A percentile compares a stretch with the other conserved stretches of the same genome.
Evolutionary conservation across 2,113 vertebrate species (phyloP).

Genomic region (Eulacestoma nigropectus): DNA sequence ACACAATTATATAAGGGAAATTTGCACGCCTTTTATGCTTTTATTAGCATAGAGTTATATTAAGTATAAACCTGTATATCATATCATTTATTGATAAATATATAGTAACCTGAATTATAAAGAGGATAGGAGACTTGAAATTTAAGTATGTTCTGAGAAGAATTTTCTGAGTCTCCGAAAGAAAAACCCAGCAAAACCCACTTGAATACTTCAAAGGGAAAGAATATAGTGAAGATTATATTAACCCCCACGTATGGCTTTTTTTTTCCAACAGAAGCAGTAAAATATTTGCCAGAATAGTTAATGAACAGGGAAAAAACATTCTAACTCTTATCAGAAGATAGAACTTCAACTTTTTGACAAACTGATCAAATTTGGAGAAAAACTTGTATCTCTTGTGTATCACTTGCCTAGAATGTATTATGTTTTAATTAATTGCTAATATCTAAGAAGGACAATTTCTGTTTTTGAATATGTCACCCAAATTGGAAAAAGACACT

Average conservation of each 20-base stretch:
- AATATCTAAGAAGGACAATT: not conserved
- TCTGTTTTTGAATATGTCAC: not conserved
- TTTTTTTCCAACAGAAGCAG: not conserved
- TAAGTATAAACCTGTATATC: not conserved
- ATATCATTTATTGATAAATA: not conserved
- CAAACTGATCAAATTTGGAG: not conserved
- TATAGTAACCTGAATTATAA: not conserved
- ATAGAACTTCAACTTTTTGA: not conserved
- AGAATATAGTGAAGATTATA: not conserved
- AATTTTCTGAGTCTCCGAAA: not conserved
- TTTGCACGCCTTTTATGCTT: not conserved
- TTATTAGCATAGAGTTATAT: not conserved
- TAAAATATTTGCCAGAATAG: not conserved
- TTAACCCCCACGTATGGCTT: not conserved
- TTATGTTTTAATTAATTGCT: not conserved
- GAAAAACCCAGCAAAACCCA: rapidly evolving
- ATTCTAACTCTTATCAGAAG: not conserved
- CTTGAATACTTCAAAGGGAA: not conserved
- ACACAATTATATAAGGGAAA: not conserved
- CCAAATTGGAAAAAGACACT: not conserved
- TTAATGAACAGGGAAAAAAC: not conserved
- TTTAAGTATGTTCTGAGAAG: not conserved
- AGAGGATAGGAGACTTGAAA: not conserved
- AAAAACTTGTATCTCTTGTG: not conserved
- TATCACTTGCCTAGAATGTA: not conserved